A percentile compares a stretch with the other conserved stretches of the same genome.
Conservation (phyloP, 2,888 invertebrate genomes). For the Stenodema calcarata region DNA sequence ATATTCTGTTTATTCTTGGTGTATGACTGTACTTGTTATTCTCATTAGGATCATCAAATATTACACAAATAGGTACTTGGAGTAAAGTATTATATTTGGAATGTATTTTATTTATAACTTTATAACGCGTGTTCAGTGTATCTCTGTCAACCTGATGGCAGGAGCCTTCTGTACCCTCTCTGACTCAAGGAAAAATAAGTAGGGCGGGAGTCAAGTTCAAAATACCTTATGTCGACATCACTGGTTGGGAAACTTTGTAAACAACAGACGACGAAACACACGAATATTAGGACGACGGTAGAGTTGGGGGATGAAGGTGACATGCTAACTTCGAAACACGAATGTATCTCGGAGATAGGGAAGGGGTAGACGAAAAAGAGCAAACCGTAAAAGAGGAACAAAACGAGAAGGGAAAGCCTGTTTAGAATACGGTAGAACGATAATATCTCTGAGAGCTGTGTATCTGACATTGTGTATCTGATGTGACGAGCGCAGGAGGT, state of each 20-base stretch:
- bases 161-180: not conserved
- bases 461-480: conserved; percentile 26
- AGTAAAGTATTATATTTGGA: too few species aligned
- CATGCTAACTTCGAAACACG: conserved; percentile 24
- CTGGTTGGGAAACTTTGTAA: conserved; percentile 21
- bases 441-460: conserved; percentile 27
- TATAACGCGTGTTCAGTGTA: not conserved
- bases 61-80: too few species aligned
- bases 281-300: not conserved
- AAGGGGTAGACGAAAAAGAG: not conserved
- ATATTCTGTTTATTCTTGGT: too few species aligned
- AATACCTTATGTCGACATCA: conserved; percentile 6
- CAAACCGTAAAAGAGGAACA: not conserved
- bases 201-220: not conserved
- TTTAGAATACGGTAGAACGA: conserved; percentile 35
- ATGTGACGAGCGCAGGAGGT: conserved; percentile 27
- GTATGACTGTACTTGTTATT: too few species aligned
- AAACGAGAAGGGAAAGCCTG: conserved; percentile 11
- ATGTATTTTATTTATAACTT: too few species aligned
- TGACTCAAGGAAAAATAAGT: not conserved
- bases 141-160: not conserved
- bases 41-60: too few species aligned
- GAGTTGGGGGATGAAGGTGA: not conserved
- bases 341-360: not conserved
- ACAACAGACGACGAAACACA: conserved; percentile 22